Base-by-base conservation (phyloP, 2,888 invertebrate species). In the Hypercompe scribonia region DNA sequence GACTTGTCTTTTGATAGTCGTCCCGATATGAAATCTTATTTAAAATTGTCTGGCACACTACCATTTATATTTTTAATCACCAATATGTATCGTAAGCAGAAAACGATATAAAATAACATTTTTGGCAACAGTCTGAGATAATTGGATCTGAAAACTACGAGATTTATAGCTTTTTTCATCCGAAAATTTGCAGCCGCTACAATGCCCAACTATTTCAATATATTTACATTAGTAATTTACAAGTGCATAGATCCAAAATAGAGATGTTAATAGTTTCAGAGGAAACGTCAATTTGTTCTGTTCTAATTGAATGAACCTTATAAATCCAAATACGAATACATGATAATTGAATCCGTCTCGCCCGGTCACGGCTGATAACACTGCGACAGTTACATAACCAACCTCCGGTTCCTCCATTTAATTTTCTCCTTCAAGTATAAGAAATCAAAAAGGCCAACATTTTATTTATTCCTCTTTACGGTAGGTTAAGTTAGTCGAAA, bases 101-200 rank as follows among this genome's bases (percentile, higher is more conserved):
- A n/a, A 10, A 24, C 2, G 10, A n/a, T 54, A 46, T n/a, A 50
- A 50, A 50, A 50, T 15, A 42, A 79, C 70, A 73, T 70, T 81
- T 79, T 85, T 88, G 83, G 83, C 86, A 85, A 63, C 84, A 80
- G 83, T 76, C 82, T 81, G 70, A 74, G 75, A 71, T 71, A 81
- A 84, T 46, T 54, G 71, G 78, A 75, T 79, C 80, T 76, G 74
- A 76, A 79, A 76, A 76, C 67, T 75, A 39, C 71, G 69, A 81
- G 78, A 84, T 71, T 82, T 82, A 80, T 81, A 75, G 34, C 50
- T 50, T 78, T 58, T 64, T 65, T n/a, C 34, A 73, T 67, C 24
- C 67, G 70, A 71, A 67, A 72, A 31, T 71, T 70, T 68, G 78
- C 58, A 80, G 82, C 77, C 75, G 33, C 80, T 77, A 36, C 61